Evolutionary conservation across 2,113 vertebrate genomes (phyloP).

Genomic region (Sinocyclocheilus rhinocerous): DNA sequence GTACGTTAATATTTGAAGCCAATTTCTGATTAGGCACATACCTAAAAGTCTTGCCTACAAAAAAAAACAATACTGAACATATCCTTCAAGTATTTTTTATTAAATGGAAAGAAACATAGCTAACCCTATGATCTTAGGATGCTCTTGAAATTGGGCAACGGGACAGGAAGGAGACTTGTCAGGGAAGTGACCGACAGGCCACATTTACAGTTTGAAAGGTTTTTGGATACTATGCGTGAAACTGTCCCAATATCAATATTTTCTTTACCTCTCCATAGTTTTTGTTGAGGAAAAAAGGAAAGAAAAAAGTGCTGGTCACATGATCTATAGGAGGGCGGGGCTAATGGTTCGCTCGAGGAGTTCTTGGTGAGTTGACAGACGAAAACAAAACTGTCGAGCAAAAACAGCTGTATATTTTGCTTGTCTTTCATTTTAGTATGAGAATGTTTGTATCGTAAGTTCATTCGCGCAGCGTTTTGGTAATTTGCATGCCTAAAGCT

Average conservation of each 20-base stretch:
- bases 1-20: neutral
- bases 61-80: neutral
- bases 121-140: neutral
- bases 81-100: neutral
- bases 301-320: neutral
- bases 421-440: neutral
- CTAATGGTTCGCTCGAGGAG: neutral
- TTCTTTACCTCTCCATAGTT: neutral
- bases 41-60: neutral
- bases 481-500: neutral
- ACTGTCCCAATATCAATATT: neutral
- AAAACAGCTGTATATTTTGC: neutral
- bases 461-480: neutral
- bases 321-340: neutral
- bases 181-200: neutral
- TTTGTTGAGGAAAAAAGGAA: neutral
- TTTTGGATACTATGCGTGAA: neutral
- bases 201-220: neutral
- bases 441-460: neutral
- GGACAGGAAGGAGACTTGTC: neutral
- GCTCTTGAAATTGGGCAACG: constrained; percentile 2
- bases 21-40: neutral
- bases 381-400: neutral
- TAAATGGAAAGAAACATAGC: neutral
- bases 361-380: constrained; percentile 18